These are phyloP conservation scores for Scolopax mira DNA, from an alignment of 2,113 vertebrate genomes.

Conservation along the genomic window DNA sequence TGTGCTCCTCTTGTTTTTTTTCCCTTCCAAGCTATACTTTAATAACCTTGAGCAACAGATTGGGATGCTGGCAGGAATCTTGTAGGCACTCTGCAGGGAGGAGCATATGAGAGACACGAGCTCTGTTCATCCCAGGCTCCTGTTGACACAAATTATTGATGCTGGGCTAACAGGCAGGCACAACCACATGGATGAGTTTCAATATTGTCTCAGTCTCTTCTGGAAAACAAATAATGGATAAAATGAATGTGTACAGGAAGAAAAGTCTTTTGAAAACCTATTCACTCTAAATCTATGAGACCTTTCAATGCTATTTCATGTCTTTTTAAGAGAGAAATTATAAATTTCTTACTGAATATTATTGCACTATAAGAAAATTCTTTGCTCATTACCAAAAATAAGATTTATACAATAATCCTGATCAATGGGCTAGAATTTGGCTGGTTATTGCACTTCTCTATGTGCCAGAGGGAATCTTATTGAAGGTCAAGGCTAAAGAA, in stretches of 20 bases:
- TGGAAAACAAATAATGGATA: not conserved
- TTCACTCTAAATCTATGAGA: not conserved
- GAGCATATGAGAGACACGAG: not conserved
- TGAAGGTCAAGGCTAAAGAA: not conserved
- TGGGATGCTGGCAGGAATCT: not conserved
- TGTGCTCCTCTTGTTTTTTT: not conserved
- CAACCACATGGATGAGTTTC: not conserved
- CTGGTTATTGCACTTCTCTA: not conserved
- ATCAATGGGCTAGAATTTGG: not conserved
- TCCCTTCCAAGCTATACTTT: not conserved
- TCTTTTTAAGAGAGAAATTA: not conserved
- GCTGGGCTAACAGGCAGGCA: not conserved
- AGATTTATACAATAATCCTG: not conserved
- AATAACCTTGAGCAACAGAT: not conserved
- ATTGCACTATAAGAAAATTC: not conserved
- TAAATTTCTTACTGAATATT: not conserved
- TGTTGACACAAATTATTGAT: not conserved
- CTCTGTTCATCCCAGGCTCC: slow-evolving; percentile 13
- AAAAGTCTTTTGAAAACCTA: not conserved
- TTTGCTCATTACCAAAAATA: not conserved
- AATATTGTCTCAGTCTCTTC: not conserved
- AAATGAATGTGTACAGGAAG: not conserved
- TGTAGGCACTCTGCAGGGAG: slow-evolving; percentile 8
- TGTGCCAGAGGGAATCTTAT: not conserved
- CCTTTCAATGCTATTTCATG: not conserved